These are phyloP conservation scores for Tribolium madens DNA, from an alignment of 1,140 invertebrate genomes.

Conservation along the genomic window DNA sequence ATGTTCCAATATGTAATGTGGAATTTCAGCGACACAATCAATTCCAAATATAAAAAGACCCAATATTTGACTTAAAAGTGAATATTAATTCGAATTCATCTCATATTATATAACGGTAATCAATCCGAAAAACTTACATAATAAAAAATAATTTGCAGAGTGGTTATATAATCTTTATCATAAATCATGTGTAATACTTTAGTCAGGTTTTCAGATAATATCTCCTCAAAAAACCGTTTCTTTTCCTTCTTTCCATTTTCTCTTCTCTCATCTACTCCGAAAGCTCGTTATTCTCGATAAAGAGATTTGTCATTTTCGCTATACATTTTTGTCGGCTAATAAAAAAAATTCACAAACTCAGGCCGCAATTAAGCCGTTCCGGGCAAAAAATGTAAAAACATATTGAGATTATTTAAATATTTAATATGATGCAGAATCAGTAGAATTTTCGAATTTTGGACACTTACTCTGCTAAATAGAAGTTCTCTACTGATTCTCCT, in stretches of 20 bases:
- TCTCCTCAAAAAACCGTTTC: neutral
- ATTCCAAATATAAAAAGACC: too few relatives aligned
- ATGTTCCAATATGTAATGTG: neutral
- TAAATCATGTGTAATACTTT: neutral
- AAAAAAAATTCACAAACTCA: neutral
- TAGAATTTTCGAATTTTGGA: too few relatives aligned
- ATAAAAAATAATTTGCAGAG: neutral
- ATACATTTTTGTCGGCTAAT: neutral
- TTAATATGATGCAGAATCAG: too few relatives aligned
- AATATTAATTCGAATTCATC: neutral
- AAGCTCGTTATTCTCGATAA: neutral
- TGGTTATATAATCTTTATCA: neutral
- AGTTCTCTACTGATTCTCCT: constrained; percentile 81
- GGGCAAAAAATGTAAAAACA: too few relatives aligned
- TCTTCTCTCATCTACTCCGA: neutral
- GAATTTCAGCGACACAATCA: neutral
- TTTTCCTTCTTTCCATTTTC: neutral
- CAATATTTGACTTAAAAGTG: neutral
- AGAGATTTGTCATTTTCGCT: neutral
- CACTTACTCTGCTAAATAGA: constrained; percentile 80
- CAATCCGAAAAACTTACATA: neutral
- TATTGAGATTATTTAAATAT: too few relatives aligned
- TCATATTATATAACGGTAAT: neutral
- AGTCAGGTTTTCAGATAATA: neutral
- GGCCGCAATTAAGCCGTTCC: too few relatives aligned